phyloP scores from a whole-genome alignment of 1,140 invertebrate genomes.

The Drosophila eugracilis region DNA sequence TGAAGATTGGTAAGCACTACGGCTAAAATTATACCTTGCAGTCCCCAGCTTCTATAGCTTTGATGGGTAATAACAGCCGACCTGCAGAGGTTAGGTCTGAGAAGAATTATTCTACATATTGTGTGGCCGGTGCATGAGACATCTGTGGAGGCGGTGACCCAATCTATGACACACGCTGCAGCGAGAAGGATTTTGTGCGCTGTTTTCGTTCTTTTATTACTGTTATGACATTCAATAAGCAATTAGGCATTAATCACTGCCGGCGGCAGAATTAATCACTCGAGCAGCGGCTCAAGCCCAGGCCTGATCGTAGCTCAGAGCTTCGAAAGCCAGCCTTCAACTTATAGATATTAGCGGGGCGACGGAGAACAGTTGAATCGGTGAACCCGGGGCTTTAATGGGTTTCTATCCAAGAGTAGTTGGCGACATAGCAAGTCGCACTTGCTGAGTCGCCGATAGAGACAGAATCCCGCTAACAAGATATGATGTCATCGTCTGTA shows the following conservation, averaged over 20 bases:
- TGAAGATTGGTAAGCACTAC: no score
- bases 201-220: conserved; percentile 61
- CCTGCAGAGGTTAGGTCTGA: conserved; percentile 11
- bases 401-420: conserved; percentile 33
- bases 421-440: conserved; percentile 26
- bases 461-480: conserved; percentile 35
- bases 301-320: conserved; percentile 42
- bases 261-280: conserved; percentile 32
- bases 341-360: conserved; percentile 53
- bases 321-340: conserved; percentile 71
- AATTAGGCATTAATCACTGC: conserved; percentile 78
- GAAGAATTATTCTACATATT: conserved; percentile 2
- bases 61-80: neutral
- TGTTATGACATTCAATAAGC: conserved; percentile 81
- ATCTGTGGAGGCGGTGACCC: conserved; percentile 36
- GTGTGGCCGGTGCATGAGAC: conserved; percentile 28
- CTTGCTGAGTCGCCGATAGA: conserved; percentile 8
- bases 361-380: neutral
- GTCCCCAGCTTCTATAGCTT: no score
- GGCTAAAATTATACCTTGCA: no score
- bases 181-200: conserved; percentile 67
- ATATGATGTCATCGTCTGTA: conserved; percentile 76
- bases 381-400: neutral
- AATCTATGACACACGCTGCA: conserved; percentile 69
- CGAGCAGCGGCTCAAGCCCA: conserved; percentile 10